Percentiles rank a stretch among this genome's conserved stretches.
Evolutionary conservation across 2,113 vertebrate species (phyloP).

Genomic region (Trogon surrucura): DNA sequence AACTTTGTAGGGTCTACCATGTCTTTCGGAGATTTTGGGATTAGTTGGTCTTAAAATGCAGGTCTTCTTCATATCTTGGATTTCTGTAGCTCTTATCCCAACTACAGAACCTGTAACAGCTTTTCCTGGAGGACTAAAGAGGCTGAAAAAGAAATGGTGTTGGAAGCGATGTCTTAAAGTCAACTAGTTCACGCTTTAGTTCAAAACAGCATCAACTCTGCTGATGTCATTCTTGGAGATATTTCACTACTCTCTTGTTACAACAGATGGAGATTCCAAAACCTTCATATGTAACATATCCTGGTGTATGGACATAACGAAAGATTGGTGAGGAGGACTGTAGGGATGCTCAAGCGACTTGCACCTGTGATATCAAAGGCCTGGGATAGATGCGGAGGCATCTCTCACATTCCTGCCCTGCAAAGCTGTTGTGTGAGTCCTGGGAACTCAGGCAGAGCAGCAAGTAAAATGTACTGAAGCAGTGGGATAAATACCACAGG

Average conservation of each 20-base stretch:
- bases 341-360: no score
- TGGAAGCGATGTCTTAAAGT: neutral
- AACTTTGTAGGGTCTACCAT: neutral
- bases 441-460: no score
- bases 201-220: neutral
- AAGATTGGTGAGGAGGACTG: no score
- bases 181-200: neutral
- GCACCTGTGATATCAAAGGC: no score
- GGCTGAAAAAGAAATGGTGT: neutral
- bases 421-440: no score
- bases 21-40: neutral
- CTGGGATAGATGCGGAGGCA: no score
- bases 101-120: neutral
- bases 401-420: no score
- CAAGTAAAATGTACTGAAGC: no score
- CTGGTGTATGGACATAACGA: neutral
- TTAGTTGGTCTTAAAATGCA: neutral
- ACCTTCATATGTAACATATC: neutral
- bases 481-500: no score
- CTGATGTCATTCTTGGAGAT: neutral
- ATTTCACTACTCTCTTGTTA: neutral
- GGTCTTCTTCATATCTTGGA: neutral
- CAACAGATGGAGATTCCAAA: slow-evolving; percentile 3
- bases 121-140: neutral
- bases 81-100: neutral